Base-by-base conservation (phyloP, 2,797 vertebrate genomes). In the Gorsachius magnificus region DNA sequence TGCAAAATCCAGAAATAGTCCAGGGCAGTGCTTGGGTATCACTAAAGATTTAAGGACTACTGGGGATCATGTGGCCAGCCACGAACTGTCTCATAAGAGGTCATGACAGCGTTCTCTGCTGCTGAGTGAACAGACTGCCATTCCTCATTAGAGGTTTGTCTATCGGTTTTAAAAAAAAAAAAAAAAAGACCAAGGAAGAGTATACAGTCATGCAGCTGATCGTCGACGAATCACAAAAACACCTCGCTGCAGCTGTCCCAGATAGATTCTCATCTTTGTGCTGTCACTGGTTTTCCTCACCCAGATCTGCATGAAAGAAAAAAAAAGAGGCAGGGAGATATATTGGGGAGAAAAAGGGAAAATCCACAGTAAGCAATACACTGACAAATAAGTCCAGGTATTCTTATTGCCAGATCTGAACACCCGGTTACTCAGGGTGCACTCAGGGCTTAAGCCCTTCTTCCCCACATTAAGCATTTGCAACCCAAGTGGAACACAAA, bases 281-380 rank as follows among this genome's bases (percentile, higher is more conserved):
- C 99, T 99, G 98, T 99, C 99, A 2, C 99, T 99, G 6, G 99
- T 99, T 97, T 99, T 99, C 96, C 99, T 99, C 98, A 99, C 99
- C 99, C 99, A 99, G 93, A 99, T 99, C 99, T 99, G 98, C 22
- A 95, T 50, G 7, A 58, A 50, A 77, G 21, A 16, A 19, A 79
- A 18, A 33, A 83, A 45, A 45, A 5, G 3, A 5, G 21, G 4
- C 19, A 60, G 14, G 45, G 88, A 78, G 54, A 56, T 15, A 46
- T 11, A 26, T 35, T 9, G 43, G 28, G 41, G 36, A 46, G 45
- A 48, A 76, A 53, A 38, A 61, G 28, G 46, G 25, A 65, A 46
- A 86, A 64, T 5, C 74, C 56, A 5, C 21, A 41, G 51, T 31
- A 13, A 81, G 61, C 43, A 48, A 72, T 4, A 54, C 1, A 1